A percentile compares a stretch with the other conserved stretches of the same genome.
phyloP scores from a whole-genome alignment of 2,888 invertebrate genomes.

The Myathropa florea region DNA sequence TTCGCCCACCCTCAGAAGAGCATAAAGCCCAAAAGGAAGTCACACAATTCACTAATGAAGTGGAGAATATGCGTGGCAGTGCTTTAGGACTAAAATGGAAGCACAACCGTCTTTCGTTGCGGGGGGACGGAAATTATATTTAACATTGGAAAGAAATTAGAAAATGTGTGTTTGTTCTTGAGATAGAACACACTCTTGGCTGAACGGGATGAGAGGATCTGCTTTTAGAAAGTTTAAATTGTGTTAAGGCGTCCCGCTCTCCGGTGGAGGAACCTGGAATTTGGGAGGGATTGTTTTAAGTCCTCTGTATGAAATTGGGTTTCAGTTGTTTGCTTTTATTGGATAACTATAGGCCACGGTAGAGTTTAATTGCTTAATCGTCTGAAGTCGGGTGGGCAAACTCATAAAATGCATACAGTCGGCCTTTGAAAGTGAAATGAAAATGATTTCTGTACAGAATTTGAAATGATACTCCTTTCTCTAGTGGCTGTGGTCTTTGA shows the following conservation, averaged over 20 bases:
- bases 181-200: background rate
- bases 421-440: too few relatives aligned
- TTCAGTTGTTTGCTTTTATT: too few relatives aligned
- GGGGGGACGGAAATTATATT: background rate
- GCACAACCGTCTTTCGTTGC: background rate
- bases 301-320: too few relatives aligned
- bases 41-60: constrained; percentile 30
- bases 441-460: too few relatives aligned
- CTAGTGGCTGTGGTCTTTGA: too few relatives aligned
- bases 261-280: too few relatives aligned
- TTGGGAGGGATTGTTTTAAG: too few relatives aligned
- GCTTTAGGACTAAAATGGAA: constrained; percentile 1
- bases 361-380: too few relatives aligned
- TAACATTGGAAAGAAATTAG: background rate
- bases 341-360: too few relatives aligned
- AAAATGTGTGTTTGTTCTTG: constrained; percentile 1
- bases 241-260: background rate
- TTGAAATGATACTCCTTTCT: too few relatives aligned
- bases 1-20: background rate
- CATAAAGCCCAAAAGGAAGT: background rate
- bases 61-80: constrained; percentile 29
- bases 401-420: too few relatives aligned
- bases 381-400: too few relatives aligned
- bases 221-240: background rate
- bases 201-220: background rate